Conservation (phyloP, 2,888 invertebrate species). For the Octodonta nipae region DNA sequence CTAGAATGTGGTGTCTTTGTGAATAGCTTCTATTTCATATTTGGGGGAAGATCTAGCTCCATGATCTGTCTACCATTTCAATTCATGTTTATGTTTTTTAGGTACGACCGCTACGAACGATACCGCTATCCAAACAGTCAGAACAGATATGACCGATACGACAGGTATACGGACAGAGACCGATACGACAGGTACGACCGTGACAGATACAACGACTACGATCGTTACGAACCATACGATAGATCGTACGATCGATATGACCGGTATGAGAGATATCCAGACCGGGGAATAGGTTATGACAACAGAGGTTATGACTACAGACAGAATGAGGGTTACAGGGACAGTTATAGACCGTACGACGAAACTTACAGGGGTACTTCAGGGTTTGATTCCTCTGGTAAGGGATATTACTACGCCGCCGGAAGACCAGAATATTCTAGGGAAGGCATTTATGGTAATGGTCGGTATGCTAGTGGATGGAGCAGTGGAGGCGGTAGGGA, state of each 20-base stretch:
- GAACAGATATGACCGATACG: conserved; percentile 17
- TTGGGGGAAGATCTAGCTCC: no score
- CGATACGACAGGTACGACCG: conserved; percentile 11
- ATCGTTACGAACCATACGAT: conserved; percentile 17
- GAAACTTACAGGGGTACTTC: conserved; percentile 48
- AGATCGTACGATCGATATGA: conserved; percentile 20
- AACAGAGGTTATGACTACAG: conserved; percentile 37
- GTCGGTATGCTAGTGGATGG: conserved; percentile 21
- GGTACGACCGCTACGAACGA: conserved; percentile 12
- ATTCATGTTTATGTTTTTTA: conserved; percentile 4
- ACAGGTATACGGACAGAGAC: conserved; percentile 13
- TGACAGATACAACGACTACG: conserved; percentile 7
- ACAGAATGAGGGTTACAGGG: conserved; percentile 22
- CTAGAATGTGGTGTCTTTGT: no score
- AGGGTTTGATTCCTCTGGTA: conserved; percentile 48
- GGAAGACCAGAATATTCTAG: conserved; percentile 35
- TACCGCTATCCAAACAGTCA: conserved; percentile 6
- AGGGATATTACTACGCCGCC: conserved; percentile 48
- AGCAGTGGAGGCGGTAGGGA: conserved; percentile 16
- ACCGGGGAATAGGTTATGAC: conserved; percentile 25
- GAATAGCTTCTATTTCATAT: no score
- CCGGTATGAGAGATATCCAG: conserved; percentile 20
- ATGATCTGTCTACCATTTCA: no score
- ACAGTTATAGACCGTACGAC: conserved; percentile 41
- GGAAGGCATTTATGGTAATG: conserved; percentile 11